Evolutionary conservation across 2,113 vertebrate species (phyloP).

Genomic region (Hirundichthys speculiger): DNA sequence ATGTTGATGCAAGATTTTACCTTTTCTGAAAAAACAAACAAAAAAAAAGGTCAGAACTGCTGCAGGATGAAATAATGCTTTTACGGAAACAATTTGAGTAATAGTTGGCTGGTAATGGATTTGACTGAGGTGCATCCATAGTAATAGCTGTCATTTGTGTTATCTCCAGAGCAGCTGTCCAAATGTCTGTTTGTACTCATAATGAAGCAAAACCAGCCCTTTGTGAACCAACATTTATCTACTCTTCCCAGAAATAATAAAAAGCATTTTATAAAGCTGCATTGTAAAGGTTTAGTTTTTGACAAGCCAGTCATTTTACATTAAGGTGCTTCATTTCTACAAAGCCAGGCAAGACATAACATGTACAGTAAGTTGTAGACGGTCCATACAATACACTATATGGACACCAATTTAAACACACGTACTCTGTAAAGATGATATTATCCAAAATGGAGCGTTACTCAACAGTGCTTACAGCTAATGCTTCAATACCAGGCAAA

Average conservation of each 20-base stretch:
- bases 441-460: slow-evolving; percentile 61
- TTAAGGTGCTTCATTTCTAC: slow-evolving; percentile 80
- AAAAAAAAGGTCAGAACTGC: slow-evolving; percentile 21
- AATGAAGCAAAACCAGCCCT: slow-evolving; percentile 79
- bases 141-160: slow-evolving; percentile 72
- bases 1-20: slow-evolving; percentile 44
- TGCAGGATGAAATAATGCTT: slow-evolving; percentile 45
- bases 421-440: slow-evolving; percentile 70
- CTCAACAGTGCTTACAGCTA: slow-evolving; percentile 69
- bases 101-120: slow-evolving; percentile 57
- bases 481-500: slow-evolving; percentile 67
- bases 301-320: slow-evolving; percentile 77
- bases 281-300: slow-evolving; percentile 72
- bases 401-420: slow-evolving; percentile 55
- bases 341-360: slow-evolving; percentile 67
- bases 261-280: slow-evolving; percentile 75
- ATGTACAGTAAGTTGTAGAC: slow-evolving; percentile 71
- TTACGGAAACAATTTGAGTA: slow-evolving; percentile 49
- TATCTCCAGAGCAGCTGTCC: slow-evolving; percentile 74
- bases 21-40: slow-evolving; percentile 32
- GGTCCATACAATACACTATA: slow-evolving; percentile 48
- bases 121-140: slow-evolving; percentile 71
- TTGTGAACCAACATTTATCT: slow-evolving; percentile 76
- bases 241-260: slow-evolving; percentile 73
- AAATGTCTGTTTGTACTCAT: slow-evolving; percentile 77